Evolutionary conservation across 2,888 invertebrate genomes (phyloP), one percentile per base, ranked within the genome.

Genomic region (Unio pictorum): DNA sequence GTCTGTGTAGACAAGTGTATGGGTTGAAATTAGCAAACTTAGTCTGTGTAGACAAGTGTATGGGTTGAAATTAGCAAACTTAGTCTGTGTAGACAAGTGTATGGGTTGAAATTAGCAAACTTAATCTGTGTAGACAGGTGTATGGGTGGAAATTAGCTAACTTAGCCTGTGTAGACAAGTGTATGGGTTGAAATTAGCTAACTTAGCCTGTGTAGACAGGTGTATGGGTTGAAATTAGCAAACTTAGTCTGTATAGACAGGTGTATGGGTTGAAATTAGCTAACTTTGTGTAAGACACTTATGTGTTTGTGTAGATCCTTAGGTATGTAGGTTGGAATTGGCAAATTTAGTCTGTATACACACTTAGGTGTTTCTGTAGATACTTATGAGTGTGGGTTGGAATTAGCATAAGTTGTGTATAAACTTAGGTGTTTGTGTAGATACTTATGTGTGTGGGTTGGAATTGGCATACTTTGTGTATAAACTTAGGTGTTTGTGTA

Each of bases 161-260:
- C 23, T 23, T 23, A 23, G 23, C 0, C 23, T 23, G 23, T 23
- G 23, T 23, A 23, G 23, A 23, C 57, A 34, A 7, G 7, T 34
- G 34, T 34, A 8, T 18, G 18, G 20, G n/a, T n/a, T 54, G 23
- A 8, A 55, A 26, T 55, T 34, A 34, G 34, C 8, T 7, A 34
- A 34, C 34, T 0, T 7, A 34, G 30, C 7, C 7, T 34, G 2
- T 45, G 45, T 45, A 45, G 8, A 30, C 56, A n/a, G 5, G 34
- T 34, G 45, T 66, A 54, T 18, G 26, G 20, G 45, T 15, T 54
- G 23, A 54, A 55, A 26, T 28, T 4, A 8, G 45, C 4, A 34
- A 30, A 64, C 64, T 23, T 69, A 81, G 30, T 30, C 7, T 34
- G 45, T 45, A 15, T 45, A 45, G 8, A 30, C 57, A n/a, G 1